phyloP scores from a whole-genome alignment of 1,140 invertebrate genomes.

The Manduca sexta region DNA sequence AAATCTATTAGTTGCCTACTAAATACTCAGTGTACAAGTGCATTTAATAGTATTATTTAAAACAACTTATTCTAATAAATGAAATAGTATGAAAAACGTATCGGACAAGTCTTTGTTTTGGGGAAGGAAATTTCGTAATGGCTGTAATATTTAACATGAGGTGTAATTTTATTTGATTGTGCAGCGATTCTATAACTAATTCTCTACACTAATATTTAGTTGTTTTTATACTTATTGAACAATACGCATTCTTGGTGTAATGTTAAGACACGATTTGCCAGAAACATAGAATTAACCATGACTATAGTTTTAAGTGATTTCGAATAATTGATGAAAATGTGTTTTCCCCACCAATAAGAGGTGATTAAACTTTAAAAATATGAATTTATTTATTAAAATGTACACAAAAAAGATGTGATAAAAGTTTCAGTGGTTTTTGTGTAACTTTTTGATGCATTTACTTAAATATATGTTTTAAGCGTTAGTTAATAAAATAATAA shows the following conservation, averaged over 20 bases:
- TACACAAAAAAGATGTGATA: conserved; percentile 66
- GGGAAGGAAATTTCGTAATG: no score
- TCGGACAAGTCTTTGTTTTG: no score
- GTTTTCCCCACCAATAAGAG: conserved; percentile 32
- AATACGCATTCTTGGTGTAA: conserved; percentile 1
- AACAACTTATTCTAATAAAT: conserved; percentile 3
- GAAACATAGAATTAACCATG: conserved; percentile 34
- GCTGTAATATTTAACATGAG: no score
- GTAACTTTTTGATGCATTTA: conserved; percentile 57
- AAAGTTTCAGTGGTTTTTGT: conserved; percentile 34
- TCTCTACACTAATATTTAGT: no score
- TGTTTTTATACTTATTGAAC: neutral
- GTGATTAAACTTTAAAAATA: conserved; percentile 14
- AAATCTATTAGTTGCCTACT: conserved; percentile 21
- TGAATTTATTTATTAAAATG: conserved; percentile 23
- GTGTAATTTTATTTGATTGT: no score
- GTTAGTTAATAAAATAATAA: conserved; percentile 15
- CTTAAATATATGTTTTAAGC: conserved; percentile 35
- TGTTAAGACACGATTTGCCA: conserved; percentile 32
- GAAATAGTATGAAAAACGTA: no score
- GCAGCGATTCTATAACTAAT: no score
- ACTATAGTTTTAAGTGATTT: conserved; percentile 29
- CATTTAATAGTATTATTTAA: conserved; percentile 28
- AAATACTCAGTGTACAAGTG: conserved; percentile 34
- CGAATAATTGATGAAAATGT: conserved; percentile 11